Conservation (phyloP, 2,797 vertebrate genomes). For the Melanotaenia pygmaea region DNA sequence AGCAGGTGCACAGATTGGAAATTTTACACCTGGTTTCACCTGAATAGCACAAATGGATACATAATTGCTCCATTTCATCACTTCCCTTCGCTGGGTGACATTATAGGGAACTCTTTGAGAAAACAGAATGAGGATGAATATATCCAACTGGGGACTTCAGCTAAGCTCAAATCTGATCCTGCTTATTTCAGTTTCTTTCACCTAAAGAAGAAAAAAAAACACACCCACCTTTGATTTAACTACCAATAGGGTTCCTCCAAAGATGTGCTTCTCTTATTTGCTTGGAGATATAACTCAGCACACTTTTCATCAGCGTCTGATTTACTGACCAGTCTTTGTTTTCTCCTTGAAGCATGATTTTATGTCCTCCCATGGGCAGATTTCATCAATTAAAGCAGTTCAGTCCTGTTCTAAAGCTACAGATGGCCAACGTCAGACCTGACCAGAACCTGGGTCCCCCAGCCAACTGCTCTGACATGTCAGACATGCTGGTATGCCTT, state of each 20-base stretch:
- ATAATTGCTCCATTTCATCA: slow-evolving; percentile 83
- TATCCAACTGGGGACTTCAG: slow-evolving; percentile 58
- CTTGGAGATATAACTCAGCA: slow-evolving; percentile 56
- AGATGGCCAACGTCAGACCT: slow-evolving; percentile 71
- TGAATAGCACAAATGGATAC: slow-evolving; percentile 81
- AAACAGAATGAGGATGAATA: slow-evolving; percentile 68
- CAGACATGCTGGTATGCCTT: slow-evolving; percentile 78
- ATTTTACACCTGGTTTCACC: slow-evolving; percentile 84
- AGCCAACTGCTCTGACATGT: slow-evolving; percentile 78
- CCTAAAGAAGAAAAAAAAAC: slow-evolving; percentile 28
- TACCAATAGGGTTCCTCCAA: slow-evolving; percentile 56
- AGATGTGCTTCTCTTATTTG: slow-evolving; percentile 55
- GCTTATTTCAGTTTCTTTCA: slow-evolving; percentile 70
- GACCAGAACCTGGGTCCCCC: slow-evolving; percentile 68
- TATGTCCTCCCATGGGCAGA: slow-evolving; percentile 48
- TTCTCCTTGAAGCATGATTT: slow-evolving; percentile 58
- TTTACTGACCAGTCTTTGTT: slow-evolving; percentile 59
- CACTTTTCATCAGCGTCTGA: slow-evolving; percentile 61
- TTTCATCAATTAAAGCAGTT: slow-evolving; percentile 69
- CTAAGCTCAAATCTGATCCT: slow-evolving; percentile 63
- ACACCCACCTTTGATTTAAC: slow-evolving; percentile 50
- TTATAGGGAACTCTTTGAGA: slow-evolving; percentile 69
- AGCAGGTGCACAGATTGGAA: slow-evolving; percentile 82
- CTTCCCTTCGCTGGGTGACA: slow-evolving; percentile 72
- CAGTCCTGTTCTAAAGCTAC: slow-evolving; percentile 57